Conservation (phyloP, 1,140 invertebrate species). For the Condylostylus longicornis region DNA sequence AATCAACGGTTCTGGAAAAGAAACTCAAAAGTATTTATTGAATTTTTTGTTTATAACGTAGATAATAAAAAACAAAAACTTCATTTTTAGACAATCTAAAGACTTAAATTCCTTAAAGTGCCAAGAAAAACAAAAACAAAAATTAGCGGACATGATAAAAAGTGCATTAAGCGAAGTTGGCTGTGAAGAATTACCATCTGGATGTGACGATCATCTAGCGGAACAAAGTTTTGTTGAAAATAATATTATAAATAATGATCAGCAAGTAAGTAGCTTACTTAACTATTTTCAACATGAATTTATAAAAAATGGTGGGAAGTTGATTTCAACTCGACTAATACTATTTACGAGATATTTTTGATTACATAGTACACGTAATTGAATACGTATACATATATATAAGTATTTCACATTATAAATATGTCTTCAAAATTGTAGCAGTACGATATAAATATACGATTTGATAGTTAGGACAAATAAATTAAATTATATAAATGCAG, state of each 20-base stretch:
- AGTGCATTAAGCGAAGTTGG: conserved; percentile 69
- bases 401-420: too few species aligned
- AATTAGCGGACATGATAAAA: conserved; percentile 65
- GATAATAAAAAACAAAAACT: too few species aligned
- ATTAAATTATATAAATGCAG: too few species aligned
- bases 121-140: conserved; percentile 62
- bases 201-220: conserved; percentile 52
- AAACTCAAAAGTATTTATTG: conserved; percentile 20
- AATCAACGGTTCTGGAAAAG: conserved; percentile 32
- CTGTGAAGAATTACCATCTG: conserved; percentile 71
- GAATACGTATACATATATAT: too few species aligned
- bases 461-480: too few species aligned
- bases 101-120: conserved; percentile 48
- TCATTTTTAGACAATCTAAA: conserved; percentile 33
- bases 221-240: conserved; percentile 36
- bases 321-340: too few species aligned
- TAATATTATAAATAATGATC: conserved; percentile 25
- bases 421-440: too few species aligned
- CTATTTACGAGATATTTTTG: too few species aligned
- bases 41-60: neutral
- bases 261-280: conserved; percentile 27
- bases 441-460: too few species aligned
- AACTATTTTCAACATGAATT: too few species aligned
- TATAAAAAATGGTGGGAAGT: too few species aligned
- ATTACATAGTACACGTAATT: too few species aligned